These are phyloP conservation scores for Rousettus leschenaultii DNA, from an alignment of 2,113 vertebrate species.

Conservation along the genomic window DNA sequence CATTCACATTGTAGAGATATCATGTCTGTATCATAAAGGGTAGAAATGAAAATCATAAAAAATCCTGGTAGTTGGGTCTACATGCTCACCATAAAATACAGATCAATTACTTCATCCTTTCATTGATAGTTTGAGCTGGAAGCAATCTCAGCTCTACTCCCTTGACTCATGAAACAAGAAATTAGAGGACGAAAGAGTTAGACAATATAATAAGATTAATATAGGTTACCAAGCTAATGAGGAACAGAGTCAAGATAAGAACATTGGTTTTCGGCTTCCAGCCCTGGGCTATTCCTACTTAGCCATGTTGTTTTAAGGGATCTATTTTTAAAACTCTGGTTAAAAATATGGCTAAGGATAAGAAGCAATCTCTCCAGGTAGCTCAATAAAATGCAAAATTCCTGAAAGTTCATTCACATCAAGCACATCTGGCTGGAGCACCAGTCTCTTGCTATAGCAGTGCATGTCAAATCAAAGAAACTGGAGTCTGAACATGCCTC, in stretches of 20 bases:
- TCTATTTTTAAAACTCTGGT: neutral
- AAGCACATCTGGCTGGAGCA: neutral
- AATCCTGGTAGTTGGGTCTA: neutral
- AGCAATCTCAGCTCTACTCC: neutral
- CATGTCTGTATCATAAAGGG: neutral
- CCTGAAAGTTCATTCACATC: neutral
- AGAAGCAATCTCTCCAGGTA: neutral
- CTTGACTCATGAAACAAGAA: constrained; percentile 12
- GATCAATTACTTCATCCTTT: constrained; percentile 13
- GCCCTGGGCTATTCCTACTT: neutral
- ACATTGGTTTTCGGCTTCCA: neutral
- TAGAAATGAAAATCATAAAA: neutral
- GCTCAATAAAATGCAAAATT: constrained; percentile 18
- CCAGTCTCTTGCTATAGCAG: neutral
- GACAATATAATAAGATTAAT: constrained; percentile 25
- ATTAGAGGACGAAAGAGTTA: neutral
- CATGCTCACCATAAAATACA: neutral
- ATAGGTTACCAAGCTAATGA: neutral
- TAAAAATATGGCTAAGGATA: neutral
- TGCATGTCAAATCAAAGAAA: constrained; percentile 35
- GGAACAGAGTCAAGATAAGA: neutral
- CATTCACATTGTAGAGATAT: neutral
- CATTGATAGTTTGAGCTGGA: neutral
- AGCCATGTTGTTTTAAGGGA: neutral
- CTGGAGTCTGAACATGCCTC: neutral